Base-by-base conservation (phyloP, 2,113 vertebrate genomes). In the Tupaia tana region DNA sequence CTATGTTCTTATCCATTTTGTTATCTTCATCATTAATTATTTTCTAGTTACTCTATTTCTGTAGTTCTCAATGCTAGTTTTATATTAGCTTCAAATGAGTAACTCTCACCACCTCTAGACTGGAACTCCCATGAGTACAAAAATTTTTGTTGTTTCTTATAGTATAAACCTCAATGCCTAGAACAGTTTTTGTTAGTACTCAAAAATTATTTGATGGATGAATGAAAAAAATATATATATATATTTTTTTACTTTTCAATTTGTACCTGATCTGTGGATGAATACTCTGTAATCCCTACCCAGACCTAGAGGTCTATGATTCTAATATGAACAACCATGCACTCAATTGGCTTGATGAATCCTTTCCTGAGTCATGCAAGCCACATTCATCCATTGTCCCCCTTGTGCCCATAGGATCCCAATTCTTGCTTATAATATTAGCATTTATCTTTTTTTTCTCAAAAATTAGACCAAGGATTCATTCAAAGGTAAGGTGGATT, bases 11-110 rank as follows among this genome's bases (percentile, higher is more conserved):
- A 3, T 52, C 13, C 9, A 69, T 75, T 89, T 91, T 66, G 73
- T 54, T 63, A 71, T 66, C 31, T 77, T 61, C 13, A n/a, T 80
- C 89, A 78, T 59, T 74, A 78, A 52, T 54, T 80, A 75, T 73
- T 89, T 90, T 93, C 34, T 34, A 70, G 79, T 88, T 85, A 24
- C 31, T 95, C 12, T 74, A 90, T 18, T 64, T 58, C 66, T 66
- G 1, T 56, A 70, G 27, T 54, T 93, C 58, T 93, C 4, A 27
- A 73, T 15, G 11, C 22, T 67, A 86, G 9, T 83, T 89, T 92
- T 81, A 67, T 18, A 67, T 86, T 20, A 63, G 10, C 22, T 82
- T 88, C 70, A 70, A 70, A 6, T 61, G 10, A 90, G 43, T 52
- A 7, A 52, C 12, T 54, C 19, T 73, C 19, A 88, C 14, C 58